phyloP scores from a whole-genome alignment of 2,888 invertebrate genomes.

The Nemotelus pantherinus region DNA sequence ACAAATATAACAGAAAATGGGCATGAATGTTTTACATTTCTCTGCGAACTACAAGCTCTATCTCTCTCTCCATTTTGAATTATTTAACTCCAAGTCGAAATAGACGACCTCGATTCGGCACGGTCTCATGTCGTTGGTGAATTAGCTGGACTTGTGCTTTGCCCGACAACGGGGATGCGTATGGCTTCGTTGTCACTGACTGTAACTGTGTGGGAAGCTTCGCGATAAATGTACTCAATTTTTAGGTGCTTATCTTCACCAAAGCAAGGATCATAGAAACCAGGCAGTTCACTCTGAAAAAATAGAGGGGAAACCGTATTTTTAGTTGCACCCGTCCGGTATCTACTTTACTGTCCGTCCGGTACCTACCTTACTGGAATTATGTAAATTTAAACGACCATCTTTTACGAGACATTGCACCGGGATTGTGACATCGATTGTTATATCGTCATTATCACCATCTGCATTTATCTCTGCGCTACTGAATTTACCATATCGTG shows the following conservation, averaged over 20 bases:
- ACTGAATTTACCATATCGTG: constrained; percentile 78
- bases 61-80: background rate
- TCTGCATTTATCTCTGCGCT: constrained; percentile 53
- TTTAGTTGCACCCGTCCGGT: background rate
- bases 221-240: constrained; percentile 86
- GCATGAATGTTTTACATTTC: constrained; percentile 14
- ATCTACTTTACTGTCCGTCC: no score
- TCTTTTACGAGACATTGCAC: constrained; percentile 93
- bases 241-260: constrained; percentile 90
- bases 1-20: constrained; percentile 28
- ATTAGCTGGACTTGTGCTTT: constrained; percentile 32
- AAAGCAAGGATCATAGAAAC: constrained; percentile 95
- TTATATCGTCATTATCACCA: constrained; percentile 56
- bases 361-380: constrained; percentile 80
- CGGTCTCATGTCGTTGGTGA: constrained; percentile 34
- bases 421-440: constrained; percentile 93
- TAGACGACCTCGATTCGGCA: background rate
- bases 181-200: constrained; percentile 83
- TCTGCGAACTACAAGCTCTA: background rate
- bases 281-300: constrained; percentile 89
- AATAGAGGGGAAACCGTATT: background rate
- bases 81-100: background rate
- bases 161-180: constrained; percentile 70
- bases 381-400: constrained; percentile 85
- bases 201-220: constrained; percentile 80